Conservation (phyloP, 1,140 invertebrate species). For the Acromyrmex echinatior region DNA sequence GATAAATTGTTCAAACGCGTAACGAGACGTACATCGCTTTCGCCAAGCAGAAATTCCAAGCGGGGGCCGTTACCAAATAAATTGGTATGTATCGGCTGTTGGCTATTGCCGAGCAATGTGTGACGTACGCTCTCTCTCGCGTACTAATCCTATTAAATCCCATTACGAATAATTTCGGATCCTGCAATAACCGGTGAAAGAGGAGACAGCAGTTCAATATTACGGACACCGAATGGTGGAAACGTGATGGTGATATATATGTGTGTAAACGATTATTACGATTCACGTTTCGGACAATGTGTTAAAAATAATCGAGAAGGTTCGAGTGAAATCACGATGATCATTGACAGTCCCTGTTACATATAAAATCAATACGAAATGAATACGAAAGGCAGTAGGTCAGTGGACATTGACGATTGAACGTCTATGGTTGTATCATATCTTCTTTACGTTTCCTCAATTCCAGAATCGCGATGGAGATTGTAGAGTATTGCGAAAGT, state of each 20-base stretch:
- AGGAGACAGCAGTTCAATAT: conserved; percentile 22
- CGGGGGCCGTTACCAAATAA: conserved; percentile 72
- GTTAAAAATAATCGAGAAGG: conserved; percentile 14
- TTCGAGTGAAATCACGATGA: conserved; percentile 9
- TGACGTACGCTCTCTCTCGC: conserved; percentile 63
- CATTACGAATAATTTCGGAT: conserved; percentile 78
- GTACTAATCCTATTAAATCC: conserved; percentile 80
- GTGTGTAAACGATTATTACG: conserved; percentile 14
- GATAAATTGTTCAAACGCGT: conserved; percentile 79
- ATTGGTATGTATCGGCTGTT: conserved; percentile 70
- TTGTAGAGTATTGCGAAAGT: conserved; percentile 23
- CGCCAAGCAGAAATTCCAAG: conserved; percentile 67
- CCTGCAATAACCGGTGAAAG: conserved; percentile 66
- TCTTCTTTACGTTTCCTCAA: neutral
- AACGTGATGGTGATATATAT: neutral
- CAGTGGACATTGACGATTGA: conserved; percentile 2
- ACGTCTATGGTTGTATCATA: neutral
- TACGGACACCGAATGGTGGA: conserved; percentile 16
- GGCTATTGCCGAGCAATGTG: conserved; percentile 59
- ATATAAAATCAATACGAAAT: conserved; percentile 6
- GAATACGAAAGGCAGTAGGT: neutral
- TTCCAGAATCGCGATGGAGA: neutral
- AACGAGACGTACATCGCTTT: conserved; percentile 75
- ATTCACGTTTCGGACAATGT: neutral
- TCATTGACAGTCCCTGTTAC: conserved; percentile 23